A percentile compares a stretch with the other conserved stretches of the same genome.
Conservation (phyloP, 1,140 invertebrate genomes). For the Psix sp. region DNA sequence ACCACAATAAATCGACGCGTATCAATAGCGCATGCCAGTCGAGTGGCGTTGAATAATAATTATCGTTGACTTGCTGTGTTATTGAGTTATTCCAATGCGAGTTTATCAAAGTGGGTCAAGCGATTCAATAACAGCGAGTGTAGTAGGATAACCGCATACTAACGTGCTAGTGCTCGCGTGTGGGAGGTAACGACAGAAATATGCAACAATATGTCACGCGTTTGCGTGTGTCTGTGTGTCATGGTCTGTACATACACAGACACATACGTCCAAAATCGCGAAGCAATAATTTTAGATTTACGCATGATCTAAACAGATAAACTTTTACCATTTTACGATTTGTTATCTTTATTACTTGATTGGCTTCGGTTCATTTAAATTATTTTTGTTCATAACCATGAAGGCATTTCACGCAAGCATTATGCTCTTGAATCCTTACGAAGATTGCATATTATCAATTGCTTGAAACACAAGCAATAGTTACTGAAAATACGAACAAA, state of each 20-base stretch:
- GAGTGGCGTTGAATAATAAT: conserved; percentile 72
- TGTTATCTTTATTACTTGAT: conserved; percentile 23
- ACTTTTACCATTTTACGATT: conserved; percentile 31
- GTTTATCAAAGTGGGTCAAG: conserved; percentile 78
- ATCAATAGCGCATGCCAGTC: conserved; percentile 45
- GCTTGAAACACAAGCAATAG: too few species aligned
- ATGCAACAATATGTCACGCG: conserved; percentile 58
- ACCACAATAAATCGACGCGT: conserved; percentile 54
- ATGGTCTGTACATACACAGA: conserved; percentile 4
- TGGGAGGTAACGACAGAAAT: conserved; percentile 60
- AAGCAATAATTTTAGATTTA: conserved; percentile 45
- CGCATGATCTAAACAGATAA: conserved; percentile 32
- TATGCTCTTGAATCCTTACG: too few species aligned
- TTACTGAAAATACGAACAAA: too few species aligned
- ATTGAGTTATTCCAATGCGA: conserved; percentile 76
- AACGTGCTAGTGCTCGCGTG: conserved; percentile 52
- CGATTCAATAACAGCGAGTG: conserved; percentile 74
- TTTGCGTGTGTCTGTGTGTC: conserved; percentile 7
- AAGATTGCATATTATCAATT: too few species aligned
- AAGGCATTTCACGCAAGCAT: too few species aligned
- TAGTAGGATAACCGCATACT: conserved; percentile 58
- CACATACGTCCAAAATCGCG: background rate
- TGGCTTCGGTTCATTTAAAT: background rate
- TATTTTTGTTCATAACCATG: too few species aligned
- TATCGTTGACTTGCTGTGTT: conserved; percentile 71